Evolutionary conservation across 1,140 invertebrate species (phyloP).

Genomic region (Pinna nobilis): DNA sequence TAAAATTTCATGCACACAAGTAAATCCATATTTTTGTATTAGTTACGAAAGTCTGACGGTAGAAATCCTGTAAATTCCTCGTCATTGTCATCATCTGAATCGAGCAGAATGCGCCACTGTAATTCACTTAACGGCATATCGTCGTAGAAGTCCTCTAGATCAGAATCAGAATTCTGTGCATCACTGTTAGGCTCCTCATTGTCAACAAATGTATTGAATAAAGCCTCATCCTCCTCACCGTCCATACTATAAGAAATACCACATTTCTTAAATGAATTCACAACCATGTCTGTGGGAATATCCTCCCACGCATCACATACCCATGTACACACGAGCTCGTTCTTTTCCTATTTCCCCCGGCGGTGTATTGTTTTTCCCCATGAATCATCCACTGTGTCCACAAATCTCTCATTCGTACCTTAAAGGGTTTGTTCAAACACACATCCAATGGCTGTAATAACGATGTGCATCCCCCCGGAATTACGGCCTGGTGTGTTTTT

Average conservation of each 20-base stretch:
- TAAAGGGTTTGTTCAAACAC: conserved; percentile 11
- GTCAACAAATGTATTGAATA: not conserved
- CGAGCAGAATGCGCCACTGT: not conserved
- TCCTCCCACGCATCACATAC: not conserved
- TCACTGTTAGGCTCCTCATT: too few species aligned
- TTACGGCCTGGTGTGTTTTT: conserved; percentile 36
- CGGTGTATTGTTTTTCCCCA: not conserved
- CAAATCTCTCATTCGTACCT: not conserved
- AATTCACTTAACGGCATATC: not conserved
- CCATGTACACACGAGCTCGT: not conserved
- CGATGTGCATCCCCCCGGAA: conserved; percentile 46
- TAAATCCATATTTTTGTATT: too few species aligned
- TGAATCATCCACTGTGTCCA: conserved; percentile 1
- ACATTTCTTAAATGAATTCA: conserved; percentile 42
- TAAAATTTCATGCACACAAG: too few species aligned
- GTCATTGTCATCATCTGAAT: not conserved
- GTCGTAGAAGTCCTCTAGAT: not conserved
- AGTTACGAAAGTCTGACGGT: not conserved
- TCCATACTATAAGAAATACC: conserved; percentile 38
- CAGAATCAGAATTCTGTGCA: not conserved
- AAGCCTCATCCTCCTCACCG: conserved; percentile 31
- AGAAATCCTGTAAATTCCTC: not conserved
- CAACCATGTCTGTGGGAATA: conserved; percentile 3
- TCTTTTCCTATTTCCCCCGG: not conserved
- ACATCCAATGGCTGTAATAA: conserved; percentile 16